Evolutionary conservation across 2,888 invertebrate species (phyloP).

Genomic region (Blomia tropicalis): DNA sequence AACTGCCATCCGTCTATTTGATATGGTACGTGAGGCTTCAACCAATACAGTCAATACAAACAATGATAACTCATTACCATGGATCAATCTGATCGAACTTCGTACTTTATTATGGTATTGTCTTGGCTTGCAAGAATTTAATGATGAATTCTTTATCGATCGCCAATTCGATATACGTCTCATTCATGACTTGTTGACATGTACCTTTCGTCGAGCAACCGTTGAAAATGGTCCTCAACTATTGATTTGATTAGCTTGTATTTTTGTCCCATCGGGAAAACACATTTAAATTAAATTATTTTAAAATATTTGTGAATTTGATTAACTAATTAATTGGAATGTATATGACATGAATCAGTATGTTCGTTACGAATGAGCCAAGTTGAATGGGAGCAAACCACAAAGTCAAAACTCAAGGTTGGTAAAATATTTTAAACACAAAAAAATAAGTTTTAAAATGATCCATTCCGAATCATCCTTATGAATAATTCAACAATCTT

Average conservation of each 20-base stretch:
- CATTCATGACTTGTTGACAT: background rate
- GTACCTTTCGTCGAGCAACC: constrained; percentile 11
- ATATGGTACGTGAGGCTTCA: background rate
- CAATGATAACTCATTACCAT: background rate
- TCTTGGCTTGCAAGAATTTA: constrained; percentile 21
- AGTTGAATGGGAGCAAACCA: too few relatives aligned
- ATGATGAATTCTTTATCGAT: constrained; percentile 1
- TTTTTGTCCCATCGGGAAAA: too few relatives aligned
- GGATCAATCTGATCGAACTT: background rate
- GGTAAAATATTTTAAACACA: too few relatives aligned
- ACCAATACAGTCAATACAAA: background rate
- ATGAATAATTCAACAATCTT: too few relatives aligned
- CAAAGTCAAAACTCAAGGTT: too few relatives aligned
- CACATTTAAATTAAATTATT: too few relatives aligned
- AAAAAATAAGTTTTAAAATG: too few relatives aligned
- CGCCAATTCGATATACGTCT: constrained; percentile 12
- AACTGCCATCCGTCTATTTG: constrained; percentile 1
- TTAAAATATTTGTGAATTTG: too few relatives aligned
- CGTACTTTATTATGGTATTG: constrained; percentile 20
- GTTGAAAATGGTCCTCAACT: constrained; percentile 15
- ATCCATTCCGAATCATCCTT: too few relatives aligned
- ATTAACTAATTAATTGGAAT: too few relatives aligned
- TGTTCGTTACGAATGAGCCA: too few relatives aligned
- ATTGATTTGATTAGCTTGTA: background rate
- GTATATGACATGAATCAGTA: too few relatives aligned